These are phyloP conservation scores for Anoplolepis gracilipes DNA, from an alignment of 1,140 invertebrate genomes.

Conservation along the genomic window DNA sequence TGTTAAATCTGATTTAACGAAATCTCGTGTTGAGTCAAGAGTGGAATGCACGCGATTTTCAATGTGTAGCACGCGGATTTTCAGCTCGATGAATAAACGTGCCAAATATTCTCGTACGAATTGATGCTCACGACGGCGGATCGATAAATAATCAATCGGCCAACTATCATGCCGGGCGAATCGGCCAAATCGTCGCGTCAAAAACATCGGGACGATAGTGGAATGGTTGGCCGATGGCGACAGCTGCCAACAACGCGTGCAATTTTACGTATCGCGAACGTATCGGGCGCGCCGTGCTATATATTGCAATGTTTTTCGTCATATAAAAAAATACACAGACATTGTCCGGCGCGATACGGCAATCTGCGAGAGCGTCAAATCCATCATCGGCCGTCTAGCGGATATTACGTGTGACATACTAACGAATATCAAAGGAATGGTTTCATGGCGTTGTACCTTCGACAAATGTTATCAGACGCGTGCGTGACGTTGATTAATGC, in stretches of 20 bases:
- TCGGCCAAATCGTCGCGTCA: constrained; percentile 72
- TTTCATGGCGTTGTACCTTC: constrained; percentile 39
- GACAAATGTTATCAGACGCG: constrained; percentile 45
- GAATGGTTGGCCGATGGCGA: constrained; percentile 75
- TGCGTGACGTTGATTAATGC: constrained; percentile 30
- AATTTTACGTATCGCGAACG: constrained; percentile 70
- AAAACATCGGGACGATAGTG: constrained; percentile 73
- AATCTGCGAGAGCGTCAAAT: constrained; percentile 61
- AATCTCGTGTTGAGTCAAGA: not conserved
- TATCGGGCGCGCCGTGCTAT: constrained; percentile 44
- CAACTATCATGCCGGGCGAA: constrained; percentile 62
- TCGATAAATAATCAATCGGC: constrained; percentile 73
- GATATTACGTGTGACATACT: constrained; percentile 56
- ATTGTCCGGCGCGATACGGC: constrained; percentile 40
- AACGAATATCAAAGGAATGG: constrained; percentile 55
- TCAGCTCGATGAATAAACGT: constrained; percentile 3
- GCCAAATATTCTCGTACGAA: constrained; percentile 44
- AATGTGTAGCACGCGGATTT: not conserved
- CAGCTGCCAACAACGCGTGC: constrained; percentile 75
- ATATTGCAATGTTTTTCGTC: constrained; percentile 57
- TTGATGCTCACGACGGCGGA: constrained; percentile 55
- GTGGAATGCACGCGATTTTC: not conserved
- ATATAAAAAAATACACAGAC: constrained; percentile 58
- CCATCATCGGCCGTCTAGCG: constrained; percentile 50
- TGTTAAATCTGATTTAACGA: constrained; percentile 4